Conservation (phyloP, 2,113 vertebrate genomes). For the Tenebrosternarchus preto region DNA sequence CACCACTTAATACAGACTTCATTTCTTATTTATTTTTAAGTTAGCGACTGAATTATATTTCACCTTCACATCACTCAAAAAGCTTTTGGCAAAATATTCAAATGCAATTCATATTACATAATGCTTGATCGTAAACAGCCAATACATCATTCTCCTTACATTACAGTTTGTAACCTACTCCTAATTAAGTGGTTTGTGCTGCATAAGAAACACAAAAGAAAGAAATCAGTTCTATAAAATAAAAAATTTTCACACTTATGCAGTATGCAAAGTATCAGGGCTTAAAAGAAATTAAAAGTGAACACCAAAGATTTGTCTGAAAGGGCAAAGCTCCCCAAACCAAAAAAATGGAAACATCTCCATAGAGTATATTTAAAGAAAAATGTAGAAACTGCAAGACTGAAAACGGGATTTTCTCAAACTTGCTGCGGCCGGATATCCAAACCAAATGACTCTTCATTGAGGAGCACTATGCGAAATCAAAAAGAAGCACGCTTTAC, state of each 20-base stretch:
- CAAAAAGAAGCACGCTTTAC: conserved; percentile 70
- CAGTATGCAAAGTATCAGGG: neutral
- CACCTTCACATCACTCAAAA: conserved; percentile 59
- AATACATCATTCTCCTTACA: neutral
- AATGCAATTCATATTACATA: neutral
- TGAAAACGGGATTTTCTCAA: conserved; percentile 58
- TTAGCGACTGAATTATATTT: conserved; percentile 72
- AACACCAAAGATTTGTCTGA: neutral
- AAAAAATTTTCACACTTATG: conserved; percentile 29
- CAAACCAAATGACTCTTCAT: conserved; percentile 72
- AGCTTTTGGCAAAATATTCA: conserved; percentile 74
- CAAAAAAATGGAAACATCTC: conserved; percentile 47
- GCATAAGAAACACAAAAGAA: conserved; percentile 10
- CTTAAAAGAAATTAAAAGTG: conserved; percentile 30
- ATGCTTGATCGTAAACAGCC: no score
- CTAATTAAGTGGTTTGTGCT: neutral
- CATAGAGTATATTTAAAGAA: conserved; percentile 33
- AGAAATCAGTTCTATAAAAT: neutral
- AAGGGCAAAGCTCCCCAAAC: conserved; percentile 50
- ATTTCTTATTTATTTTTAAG: conserved; percentile 65
- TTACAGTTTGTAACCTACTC: neutral
- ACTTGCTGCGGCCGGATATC: conserved; percentile 60
- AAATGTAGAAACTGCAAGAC: conserved; percentile 52
- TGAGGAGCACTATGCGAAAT: conserved; percentile 68
- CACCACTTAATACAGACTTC: conserved; percentile 70